Base-by-base conservation (phyloP, 2,888 invertebrate genomes). In the Scrobipalpa atriplicella region DNA sequence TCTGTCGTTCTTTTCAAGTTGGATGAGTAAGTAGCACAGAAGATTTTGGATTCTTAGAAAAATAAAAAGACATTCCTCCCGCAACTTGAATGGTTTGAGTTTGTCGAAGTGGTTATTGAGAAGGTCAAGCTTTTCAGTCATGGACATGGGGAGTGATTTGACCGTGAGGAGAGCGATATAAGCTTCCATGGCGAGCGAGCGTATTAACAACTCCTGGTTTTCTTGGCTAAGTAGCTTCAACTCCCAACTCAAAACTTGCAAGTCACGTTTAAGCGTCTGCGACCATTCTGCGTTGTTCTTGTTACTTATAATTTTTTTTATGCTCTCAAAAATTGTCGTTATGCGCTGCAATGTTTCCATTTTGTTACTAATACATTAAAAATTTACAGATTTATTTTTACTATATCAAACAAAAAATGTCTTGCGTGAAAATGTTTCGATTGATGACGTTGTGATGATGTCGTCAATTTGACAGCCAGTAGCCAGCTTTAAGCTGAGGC, bases 11-110 rank as follows among this genome's bases (percentile, higher is more conserved):
- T 94, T 88, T 38, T 93, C 93, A 62, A 93, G 78, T 75, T 94
- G 94, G 0, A 94, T 93, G 2, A 94, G 79, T 67, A 93, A 90
- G 76, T 94, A 94, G 66, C 94, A 93, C 63, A 94, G 82, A 70
- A 94, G 92, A 75, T 95, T 95, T 67, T 94, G 92, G 51, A 94
- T 87, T 75, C 94, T 87, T 63, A 94, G 83, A 52, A 93, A 84
- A 67, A 94, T 87, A 75, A 94, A 95, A 1, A 91, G 81, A 67
- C 89, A 89, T 75, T 92, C 92, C 11, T 85, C 83, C 52, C 83
- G 76, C 1, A 87, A 73, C 0, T 84, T 84, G 65, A 78, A 80
- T 0, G 79, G 84, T 67, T 86, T 89, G 5, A 92, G 70, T 71
- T 92, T 92, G 0, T 90, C 86, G 65, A 79, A 90, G 3, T 84